Evolutionary conservation across 2,888 invertebrate genomes (phyloP).

Genomic region (Ormyrus thymus): DNA sequence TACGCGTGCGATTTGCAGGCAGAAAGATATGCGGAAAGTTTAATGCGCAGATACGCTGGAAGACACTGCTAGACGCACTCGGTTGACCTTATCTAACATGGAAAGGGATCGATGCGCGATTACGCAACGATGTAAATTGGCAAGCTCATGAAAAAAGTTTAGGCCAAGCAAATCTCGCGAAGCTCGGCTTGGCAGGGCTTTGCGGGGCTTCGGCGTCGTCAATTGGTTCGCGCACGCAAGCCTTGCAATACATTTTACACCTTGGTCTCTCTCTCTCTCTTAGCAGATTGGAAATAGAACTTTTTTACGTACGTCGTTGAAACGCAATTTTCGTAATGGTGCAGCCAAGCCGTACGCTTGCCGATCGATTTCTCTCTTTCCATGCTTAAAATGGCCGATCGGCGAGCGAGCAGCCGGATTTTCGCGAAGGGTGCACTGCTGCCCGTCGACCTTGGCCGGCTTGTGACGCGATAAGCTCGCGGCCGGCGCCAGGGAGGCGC

Average conservation of each 20-base stretch:
- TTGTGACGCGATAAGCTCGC: neutral
- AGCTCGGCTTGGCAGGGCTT: conserved; percentile 34
- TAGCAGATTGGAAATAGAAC: neutral
- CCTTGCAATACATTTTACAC: neutral
- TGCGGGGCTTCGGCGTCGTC: conserved; percentile 44
- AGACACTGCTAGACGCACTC: neutral
- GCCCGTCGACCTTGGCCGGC: neutral
- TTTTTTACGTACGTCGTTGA: too few relatives aligned
- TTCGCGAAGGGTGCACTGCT: too few relatives aligned
- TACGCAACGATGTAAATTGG: conserved; percentile 34
- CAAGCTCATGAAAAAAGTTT: conserved; percentile 24
- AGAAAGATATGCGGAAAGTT: neutral
- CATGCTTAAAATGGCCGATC: too few relatives aligned
- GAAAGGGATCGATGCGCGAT: conserved; percentile 12
- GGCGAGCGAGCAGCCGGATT: too few relatives aligned
- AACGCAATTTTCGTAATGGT: too few relatives aligned
- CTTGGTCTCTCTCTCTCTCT: neutral
- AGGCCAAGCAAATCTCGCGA: conserved; percentile 32
- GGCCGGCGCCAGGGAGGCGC: neutral
- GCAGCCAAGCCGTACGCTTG: too few relatives aligned
- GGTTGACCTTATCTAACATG: neutral
- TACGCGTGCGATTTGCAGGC: too few relatives aligned
- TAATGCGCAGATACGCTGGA: neutral
- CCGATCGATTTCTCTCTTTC: too few relatives aligned
- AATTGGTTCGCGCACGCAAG: conserved; percentile 26